Base-by-base conservation (phyloP, 2,113 vertebrate genomes). In the Cheilinus undulatus region DNA sequence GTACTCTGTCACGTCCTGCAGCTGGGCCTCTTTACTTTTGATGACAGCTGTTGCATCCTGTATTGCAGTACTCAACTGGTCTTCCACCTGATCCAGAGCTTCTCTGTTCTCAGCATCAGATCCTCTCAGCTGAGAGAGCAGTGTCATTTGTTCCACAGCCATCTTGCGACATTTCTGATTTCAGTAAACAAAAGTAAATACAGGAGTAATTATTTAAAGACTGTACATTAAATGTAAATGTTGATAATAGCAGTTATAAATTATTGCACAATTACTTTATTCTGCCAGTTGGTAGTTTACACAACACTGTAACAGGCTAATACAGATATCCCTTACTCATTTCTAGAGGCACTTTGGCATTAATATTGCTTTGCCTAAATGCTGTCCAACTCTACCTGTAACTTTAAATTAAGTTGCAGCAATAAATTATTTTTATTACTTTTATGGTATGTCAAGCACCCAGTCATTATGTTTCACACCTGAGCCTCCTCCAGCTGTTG, bases 401-500 rank as follows among this genome's bases (percentile, higher is more conserved):
- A 14, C 27, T 27, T 27, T 1, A 60, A 53, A 66, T 52, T 15
- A 27, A 56, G 24, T 10, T 3, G 13, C 14, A 27, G 9, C 40
- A 8, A 62, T 45, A 20, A 57, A 45, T 20, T 2, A 46, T 23
- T 3, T 20, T 24, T 51, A 38, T 12, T 26, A 23, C 28, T 45
- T 58, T 7, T 67, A 14, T 12, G 7, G 13, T 54, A 7, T 62
- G 19, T 61, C 32, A 64, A 34, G n/a, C 23, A 34, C 49, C 2
- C 17, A 32, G 5, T 62, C 0, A 30, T 51, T 20, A 0, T 11
- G 19, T 50, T 8, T 42, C 81, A 27, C 91, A 99, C 97, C 96
- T 97, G 93, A 70, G 95, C 93, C 50, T 95, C 94, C 78, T 94
- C 89, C 32, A 98, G 84, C 84, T 97, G 96, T 80, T 86, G 91